These are phyloP conservation scores for Tipula helvola DNA, from an alignment of 2,888 invertebrate species.

Conservation along the genomic window DNA sequence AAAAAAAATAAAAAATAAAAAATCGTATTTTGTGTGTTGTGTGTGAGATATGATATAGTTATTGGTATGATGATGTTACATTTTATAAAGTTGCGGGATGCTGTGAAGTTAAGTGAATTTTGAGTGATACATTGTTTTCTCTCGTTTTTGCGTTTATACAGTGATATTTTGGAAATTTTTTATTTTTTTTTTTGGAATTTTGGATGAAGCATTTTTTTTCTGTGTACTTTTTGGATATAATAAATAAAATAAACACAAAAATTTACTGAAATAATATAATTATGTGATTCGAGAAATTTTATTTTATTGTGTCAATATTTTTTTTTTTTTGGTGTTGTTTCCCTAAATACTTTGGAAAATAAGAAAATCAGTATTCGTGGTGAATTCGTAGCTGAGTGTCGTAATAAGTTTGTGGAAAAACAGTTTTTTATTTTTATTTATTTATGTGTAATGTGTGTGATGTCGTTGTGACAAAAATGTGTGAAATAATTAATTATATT, in stretches of 20 bases:
- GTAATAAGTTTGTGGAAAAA: constrained; percentile 6
- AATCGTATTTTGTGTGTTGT: neutral
- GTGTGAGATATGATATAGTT: neutral
- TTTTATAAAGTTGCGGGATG: constrained; percentile 5
- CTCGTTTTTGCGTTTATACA: neutral
- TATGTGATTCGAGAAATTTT: neutral
- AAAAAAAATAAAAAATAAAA: neutral
- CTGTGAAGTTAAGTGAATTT: constrained; percentile 7
- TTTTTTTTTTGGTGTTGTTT: neutral
- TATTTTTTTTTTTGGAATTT: neutral
- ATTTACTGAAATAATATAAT: neutral
- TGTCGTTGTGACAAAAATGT: neutral
- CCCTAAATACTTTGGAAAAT: constrained; percentile 7
- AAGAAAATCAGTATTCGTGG: constrained; percentile 18
- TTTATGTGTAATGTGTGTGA: neutral
- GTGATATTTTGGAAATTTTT: neutral
- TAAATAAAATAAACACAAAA: neutral
- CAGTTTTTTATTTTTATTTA: neutral
- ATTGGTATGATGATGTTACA: neutral
- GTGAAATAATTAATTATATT: neutral
- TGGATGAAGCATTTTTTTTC: neutral
- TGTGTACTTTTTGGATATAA: neutral
- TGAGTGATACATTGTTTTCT: neutral
- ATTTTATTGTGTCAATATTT: neutral
- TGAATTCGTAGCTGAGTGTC: constrained; percentile 17